Evolutionary conservation across 2,113 vertebrate genomes (phyloP).

Genomic region (Coturnix japonica): DNA sequence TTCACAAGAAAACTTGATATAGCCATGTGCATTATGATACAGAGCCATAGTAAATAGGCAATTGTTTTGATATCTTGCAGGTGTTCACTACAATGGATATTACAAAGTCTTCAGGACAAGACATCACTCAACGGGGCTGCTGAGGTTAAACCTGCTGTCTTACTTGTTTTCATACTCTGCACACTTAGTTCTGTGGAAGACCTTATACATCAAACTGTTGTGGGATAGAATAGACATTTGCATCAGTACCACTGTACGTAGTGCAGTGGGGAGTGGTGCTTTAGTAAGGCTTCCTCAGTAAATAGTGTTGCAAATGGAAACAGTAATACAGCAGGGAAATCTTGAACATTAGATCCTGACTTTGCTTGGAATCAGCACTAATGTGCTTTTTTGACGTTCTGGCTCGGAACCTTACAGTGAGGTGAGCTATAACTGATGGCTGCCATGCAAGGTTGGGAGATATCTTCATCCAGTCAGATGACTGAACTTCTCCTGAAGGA

Average conservation of each 20-base stretch:
- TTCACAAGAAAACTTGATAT: neutral
- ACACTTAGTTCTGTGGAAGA: conserved; percentile 43
- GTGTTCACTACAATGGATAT: conserved; percentile 91
- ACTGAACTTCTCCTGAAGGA: conserved; percentile 36
- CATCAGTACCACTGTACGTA: neutral
- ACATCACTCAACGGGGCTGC: conserved; percentile 88
- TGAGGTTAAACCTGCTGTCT: conserved; percentile 96
- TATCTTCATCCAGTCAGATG: conserved; percentile 35
- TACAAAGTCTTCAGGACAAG: conserved; percentile 89
- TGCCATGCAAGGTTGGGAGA: conserved; percentile 71
- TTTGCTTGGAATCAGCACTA: conserved; percentile 67
- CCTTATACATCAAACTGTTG: neutral
- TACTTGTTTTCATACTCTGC: conserved; percentile 67
- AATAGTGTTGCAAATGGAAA: conserved; percentile 61
- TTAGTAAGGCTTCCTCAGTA: neutral
- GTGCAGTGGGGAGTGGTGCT: neutral
- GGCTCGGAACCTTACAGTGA: conserved; percentile 77
- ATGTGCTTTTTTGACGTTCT: conserved; percentile 85
- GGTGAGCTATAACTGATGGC: conserved; percentile 85
- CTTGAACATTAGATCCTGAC: conserved; percentile 36
- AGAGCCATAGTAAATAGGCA: neutral
- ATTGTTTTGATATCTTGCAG: conserved; percentile 72
- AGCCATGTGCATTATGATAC: neutral
- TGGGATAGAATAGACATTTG: conserved; percentile 9
- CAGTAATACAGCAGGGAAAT: conserved; percentile 85